Evolutionary conservation across 2,888 invertebrate genomes (phyloP).

Genomic region (Hyposoter dolosus): DNA sequence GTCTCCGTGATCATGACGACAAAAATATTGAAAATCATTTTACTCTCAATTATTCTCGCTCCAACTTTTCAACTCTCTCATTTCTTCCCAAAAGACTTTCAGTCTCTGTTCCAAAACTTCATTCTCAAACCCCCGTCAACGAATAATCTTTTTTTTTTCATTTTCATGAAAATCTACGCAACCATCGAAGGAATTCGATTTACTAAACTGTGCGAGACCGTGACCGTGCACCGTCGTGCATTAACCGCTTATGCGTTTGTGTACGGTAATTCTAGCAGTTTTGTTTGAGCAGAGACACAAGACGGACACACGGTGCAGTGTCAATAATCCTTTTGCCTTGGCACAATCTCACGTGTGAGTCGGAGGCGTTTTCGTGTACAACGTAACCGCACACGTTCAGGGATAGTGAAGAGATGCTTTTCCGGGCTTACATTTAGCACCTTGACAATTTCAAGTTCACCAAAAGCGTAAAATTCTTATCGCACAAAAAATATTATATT

Average conservation of each 20-base stretch:
- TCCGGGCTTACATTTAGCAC: conserved; percentile 32
- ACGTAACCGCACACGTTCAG: conserved; percentile 1
- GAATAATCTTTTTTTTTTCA: not conserved
- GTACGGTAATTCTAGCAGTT: conserved; percentile 51
- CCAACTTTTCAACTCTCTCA: not conserved
- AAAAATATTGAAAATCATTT: not conserved
- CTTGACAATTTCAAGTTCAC: conserved; percentile 53
- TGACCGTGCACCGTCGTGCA: conserved; percentile 46
- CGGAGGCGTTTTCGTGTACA: conserved; percentile 9
- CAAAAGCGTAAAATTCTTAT: not conserved
- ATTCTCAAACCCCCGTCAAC: not conserved
- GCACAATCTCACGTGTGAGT: conserved; percentile 56
- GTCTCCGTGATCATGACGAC: not conserved
- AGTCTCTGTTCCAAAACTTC: not conserved
- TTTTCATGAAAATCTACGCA: conserved; percentile 2
- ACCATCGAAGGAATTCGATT: conserved; percentile 45
- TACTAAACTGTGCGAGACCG: conserved; percentile 51
- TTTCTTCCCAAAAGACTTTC: not conserved
- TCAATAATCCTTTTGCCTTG: conserved; percentile 57
- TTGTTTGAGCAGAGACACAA: conserved; percentile 11
- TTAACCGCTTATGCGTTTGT: conserved; percentile 24
- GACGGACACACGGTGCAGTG: conserved; percentile 37
- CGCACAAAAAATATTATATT: not conserved
- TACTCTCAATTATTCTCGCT: not conserved
- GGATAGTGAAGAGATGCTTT: conserved; percentile 50